phyloP scores from a whole-genome alignment of 2,888 invertebrate genomes.

The Hydrotaea diabolus region DNA sequence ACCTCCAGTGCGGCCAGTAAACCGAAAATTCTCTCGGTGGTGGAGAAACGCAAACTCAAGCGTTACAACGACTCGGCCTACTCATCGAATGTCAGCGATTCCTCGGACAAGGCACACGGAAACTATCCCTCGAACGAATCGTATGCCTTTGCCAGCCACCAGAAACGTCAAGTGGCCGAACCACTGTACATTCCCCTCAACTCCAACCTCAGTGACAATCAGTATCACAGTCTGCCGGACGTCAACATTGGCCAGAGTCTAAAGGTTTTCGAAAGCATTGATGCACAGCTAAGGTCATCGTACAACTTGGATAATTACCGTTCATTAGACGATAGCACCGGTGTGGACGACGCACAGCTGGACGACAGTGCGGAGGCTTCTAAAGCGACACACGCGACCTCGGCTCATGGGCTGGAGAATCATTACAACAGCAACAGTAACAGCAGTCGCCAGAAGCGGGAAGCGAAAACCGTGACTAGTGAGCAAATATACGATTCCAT shows the following conservation, averaged over 20 bases:
- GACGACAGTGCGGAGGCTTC: constrained; percentile 38
- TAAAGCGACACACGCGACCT: constrained; percentile 14
- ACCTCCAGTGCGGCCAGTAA: constrained; percentile 80
- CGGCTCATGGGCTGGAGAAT: constrained; percentile 31
- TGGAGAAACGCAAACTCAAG: constrained; percentile 79
- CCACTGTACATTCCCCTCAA: constrained; percentile 68
- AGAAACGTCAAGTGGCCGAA: constrained; percentile 73
- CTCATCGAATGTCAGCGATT: constrained; percentile 62
- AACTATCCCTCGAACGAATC: constrained; percentile 17
- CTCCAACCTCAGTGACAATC: constrained; percentile 83
- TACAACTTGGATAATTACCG: constrained; percentile 76
- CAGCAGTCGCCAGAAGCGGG: constrained; percentile 34
- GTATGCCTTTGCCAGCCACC: constrained; percentile 62
- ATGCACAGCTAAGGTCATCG: constrained; percentile 84
- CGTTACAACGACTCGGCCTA: constrained; percentile 71
- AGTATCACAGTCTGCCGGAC: constrained; percentile 87
- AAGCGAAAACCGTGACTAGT: constrained; percentile 70
- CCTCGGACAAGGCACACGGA: constrained; percentile 51
- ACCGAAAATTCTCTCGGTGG: constrained; percentile 82
- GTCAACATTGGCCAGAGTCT: constrained; percentile 86
- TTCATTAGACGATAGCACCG: constrained; percentile 66
- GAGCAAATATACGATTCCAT: constrained; percentile 79
- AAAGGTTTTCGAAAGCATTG: constrained; percentile 87
- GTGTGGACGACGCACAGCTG: not conserved
- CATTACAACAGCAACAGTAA: constrained; percentile 13